Evolutionary conservation across 2,797 vertebrate genomes (phyloP).

Genomic region (Salmo trutta): DNA sequence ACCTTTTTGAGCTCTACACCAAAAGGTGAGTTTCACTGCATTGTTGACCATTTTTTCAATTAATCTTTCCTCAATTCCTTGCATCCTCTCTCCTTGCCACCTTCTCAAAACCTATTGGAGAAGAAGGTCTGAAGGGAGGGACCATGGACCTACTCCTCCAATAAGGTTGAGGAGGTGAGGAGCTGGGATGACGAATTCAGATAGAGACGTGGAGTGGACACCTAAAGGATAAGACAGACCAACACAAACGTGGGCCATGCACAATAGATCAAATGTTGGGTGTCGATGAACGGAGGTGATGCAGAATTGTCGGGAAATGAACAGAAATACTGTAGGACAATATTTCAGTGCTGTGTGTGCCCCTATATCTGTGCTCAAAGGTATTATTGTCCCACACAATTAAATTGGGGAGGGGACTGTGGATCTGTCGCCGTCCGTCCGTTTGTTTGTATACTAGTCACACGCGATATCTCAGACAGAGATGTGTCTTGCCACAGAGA

Average conservation of each 20-base stretch:
- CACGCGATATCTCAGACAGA: too few species aligned
- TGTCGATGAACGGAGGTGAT: too few species aligned
- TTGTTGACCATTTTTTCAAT: neutral
- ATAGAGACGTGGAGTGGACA: neutral
- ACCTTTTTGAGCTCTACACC: slow-evolving; percentile 94
- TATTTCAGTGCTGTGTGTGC: too few species aligned
- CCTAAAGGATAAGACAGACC: neutral
- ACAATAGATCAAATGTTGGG: neutral
- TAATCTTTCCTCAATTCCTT: neutral
- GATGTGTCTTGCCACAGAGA: too few species aligned
- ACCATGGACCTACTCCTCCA: neutral
- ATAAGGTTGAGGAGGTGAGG: neutral
- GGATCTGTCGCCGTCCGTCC: too few species aligned
- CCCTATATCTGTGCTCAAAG: neutral
- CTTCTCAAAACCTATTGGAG: neutral
- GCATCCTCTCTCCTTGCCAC: neutral
- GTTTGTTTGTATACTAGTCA: too few species aligned
- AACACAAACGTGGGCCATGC: neutral
- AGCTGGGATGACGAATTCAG: neutral
- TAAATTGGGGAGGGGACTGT: too few species aligned
- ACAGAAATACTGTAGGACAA: too few species aligned
- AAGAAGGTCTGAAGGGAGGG: neutral
- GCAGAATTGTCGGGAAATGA: too few species aligned
- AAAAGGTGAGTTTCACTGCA: slow-evolving; percentile 80
- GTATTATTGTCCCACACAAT: neutral